Percentiles rank a stretch among this genome's conserved stretches.
These are phyloP conservation scores for Amaurobius ferox DNA, from an alignment of 2,888 invertebrate species.

Conservation along the genomic window DNA sequence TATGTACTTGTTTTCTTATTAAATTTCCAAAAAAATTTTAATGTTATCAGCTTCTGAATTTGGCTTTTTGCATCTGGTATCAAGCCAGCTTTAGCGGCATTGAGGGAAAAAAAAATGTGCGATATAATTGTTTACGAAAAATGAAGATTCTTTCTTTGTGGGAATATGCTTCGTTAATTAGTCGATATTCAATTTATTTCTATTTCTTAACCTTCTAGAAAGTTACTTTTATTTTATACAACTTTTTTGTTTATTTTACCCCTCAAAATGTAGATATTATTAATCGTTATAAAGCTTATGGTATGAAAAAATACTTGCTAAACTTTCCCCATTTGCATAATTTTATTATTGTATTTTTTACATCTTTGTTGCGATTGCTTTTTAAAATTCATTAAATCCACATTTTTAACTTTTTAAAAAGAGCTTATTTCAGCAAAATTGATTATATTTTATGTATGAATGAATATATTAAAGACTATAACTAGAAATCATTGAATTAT, in stretches of 20 bases:
- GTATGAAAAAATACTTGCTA: constrained; percentile 32
- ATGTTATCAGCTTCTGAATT: no score
- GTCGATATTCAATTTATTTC: neutral
- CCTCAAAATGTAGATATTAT: constrained; percentile 8
- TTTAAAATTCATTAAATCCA: neutral
- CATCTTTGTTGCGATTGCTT: neutral
- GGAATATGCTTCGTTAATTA: neutral
- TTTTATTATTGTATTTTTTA: constrained; percentile 1
- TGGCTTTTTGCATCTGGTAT: constrained; percentile 25
- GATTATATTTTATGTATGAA: no score
- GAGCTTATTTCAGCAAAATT: no score
- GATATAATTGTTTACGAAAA: constrained; percentile 65
- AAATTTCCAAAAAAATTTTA: no score
- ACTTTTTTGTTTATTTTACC: no score
- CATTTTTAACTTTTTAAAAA: neutral
- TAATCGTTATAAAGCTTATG: constrained; percentile 4
- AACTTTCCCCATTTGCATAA: neutral
- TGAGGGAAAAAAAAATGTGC: constrained; percentile 29
- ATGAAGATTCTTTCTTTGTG: constrained; percentile 37
- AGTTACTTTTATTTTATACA: no score
- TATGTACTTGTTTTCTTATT: no score
- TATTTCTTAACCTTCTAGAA: no score
- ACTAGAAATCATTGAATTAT: no score
- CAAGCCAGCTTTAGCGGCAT: constrained; percentile 65
- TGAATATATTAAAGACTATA: no score